These are phyloP conservation scores for Oreotrochilus melanogaster DNA, from an alignment of 2,113 vertebrate species.

Conservation along the genomic window DNA sequence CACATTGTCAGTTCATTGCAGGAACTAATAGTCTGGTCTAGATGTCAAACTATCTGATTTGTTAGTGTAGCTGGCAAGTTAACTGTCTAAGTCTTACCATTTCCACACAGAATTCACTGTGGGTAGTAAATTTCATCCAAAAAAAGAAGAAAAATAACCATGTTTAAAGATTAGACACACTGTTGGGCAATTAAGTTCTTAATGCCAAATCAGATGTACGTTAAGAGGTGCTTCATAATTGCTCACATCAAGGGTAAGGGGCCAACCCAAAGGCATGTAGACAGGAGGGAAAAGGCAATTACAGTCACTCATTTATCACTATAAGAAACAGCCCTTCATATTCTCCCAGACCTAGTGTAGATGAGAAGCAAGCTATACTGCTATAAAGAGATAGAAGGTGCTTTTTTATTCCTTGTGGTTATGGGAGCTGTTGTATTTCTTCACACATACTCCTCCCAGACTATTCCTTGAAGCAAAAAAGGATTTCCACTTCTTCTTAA, in stretches of 20 bases:
- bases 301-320: not conserved
- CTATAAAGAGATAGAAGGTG: not conserved
- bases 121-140: not conserved
- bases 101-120: not conserved
- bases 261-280: not conserved
- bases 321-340: not conserved
- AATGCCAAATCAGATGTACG: not conserved
- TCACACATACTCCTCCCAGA: not conserved
- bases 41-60: slow-evolving; percentile 55
- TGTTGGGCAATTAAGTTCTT: slow-evolving; percentile 36
- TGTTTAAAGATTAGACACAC: slow-evolving; percentile 35
- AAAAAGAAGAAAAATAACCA: not conserved
- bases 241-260: not conserved
- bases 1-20: slow-evolving; percentile 33
- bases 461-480: not conserved
- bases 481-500: not conserved
- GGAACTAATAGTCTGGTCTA: slow-evolving; percentile 44
- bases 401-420: not conserved
- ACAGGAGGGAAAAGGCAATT: not conserved
- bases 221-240: not conserved
- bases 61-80: slow-evolving; percentile 54
- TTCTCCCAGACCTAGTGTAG: not conserved
- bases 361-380: not conserved
- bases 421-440: not conserved
- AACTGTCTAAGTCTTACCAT: slow-evolving; percentile 13